Percentiles rank a stretch among this genome's conserved stretches.
Conservation (phyloP, 2,797 vertebrate species). For the Trichosurus vulpecula region DNA sequence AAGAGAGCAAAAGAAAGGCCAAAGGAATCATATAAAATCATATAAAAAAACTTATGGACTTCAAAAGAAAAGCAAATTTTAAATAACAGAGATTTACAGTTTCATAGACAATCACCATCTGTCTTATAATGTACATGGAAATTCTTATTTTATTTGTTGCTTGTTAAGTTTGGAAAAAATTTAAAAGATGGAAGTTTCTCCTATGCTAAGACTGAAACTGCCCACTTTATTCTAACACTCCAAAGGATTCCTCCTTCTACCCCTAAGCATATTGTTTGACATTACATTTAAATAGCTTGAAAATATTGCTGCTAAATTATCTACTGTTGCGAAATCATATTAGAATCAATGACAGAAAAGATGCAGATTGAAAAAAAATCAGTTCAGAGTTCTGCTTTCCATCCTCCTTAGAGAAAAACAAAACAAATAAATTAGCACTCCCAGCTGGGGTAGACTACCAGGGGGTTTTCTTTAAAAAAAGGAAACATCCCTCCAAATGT, state of each 20-base stretch:
- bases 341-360: slow-evolving; percentile 72
- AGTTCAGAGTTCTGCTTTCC: slow-evolving; percentile 58
- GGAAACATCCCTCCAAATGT: slow-evolving; percentile 60
- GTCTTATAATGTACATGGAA: neutral
- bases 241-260: slow-evolving; percentile 56
- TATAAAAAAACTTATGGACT: no score
- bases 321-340: slow-evolving; percentile 64
- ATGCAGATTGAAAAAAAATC: slow-evolving; percentile 54
- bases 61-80: neutral
- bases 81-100: neutral
- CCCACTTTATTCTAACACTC: slow-evolving; percentile 36
- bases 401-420: slow-evolving; percentile 72
- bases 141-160: neutral
- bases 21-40: neutral
- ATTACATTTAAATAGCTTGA: slow-evolving; percentile 73
- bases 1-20: neutral
- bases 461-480: slow-evolving; percentile 67
- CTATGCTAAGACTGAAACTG: neutral
- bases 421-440: slow-evolving; percentile 75
- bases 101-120: neutral
- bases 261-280: slow-evolving; percentile 67
- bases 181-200: neutral
- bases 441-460: slow-evolving; percentile 68
- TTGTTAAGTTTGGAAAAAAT: neutral
- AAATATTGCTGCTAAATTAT: slow-evolving; percentile 71